These are phyloP conservation scores for Phenganax stokvisi DNA, from an alignment of 92 coral and sea anemone genomes.

Conservation along the genomic window DNA sequence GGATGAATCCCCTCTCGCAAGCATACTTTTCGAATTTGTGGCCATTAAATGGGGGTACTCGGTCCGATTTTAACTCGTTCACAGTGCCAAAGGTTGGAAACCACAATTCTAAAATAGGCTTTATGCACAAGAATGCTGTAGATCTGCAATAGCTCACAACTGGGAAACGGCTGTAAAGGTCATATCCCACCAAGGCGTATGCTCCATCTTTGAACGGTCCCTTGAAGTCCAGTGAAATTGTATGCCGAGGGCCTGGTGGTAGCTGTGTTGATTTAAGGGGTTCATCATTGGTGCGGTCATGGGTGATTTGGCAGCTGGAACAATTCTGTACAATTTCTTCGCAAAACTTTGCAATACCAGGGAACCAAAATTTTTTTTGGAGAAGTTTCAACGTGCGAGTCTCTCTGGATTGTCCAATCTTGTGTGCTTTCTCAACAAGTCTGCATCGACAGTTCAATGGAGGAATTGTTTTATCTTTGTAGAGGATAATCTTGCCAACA, in stretches of 20 bases:
- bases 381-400: not conserved
- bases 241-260: not conserved
- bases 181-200: not conserved
- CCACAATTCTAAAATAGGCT: not conserved
- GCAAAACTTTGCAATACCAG: not conserved
- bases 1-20: not conserved
- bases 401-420: not conserved
- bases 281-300: no score
- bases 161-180: not conserved
- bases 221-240: not conserved
- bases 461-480: not conserved
- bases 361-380: not conserved
- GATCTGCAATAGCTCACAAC: not conserved
- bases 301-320: not conserved
- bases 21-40: not conserved
- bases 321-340: conserved; percentile 1
- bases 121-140: not conserved
- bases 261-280: not conserved
- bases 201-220: not conserved
- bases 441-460: not conserved
- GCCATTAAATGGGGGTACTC: not conserved
- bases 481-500: not conserved
- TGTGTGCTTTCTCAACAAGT: not conserved
- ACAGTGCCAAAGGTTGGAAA: not conserved
- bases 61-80: not conserved